Percentiles rank a stretch among this genome's conserved stretches.
These are phyloP conservation scores for Alca torda DNA, from an alignment of 2,797 vertebrate genomes.

Conservation along the genomic window DNA sequence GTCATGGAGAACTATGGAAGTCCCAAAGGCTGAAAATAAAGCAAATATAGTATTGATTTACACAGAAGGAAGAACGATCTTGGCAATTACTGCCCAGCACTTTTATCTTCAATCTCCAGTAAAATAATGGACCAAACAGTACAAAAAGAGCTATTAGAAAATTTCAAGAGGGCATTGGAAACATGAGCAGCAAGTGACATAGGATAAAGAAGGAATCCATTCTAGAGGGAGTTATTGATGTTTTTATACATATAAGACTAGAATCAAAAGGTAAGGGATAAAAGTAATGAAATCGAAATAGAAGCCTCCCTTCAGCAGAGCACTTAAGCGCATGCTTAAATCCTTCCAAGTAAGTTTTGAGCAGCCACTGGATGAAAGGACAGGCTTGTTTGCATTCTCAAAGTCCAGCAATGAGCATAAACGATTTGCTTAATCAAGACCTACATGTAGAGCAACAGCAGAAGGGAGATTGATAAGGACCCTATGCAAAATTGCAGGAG, in stretches of 20 bases:
- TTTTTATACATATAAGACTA: constrained; percentile 22
- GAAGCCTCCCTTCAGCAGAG: not conserved
- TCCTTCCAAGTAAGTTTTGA: not conserved
- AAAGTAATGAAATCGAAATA: not conserved
- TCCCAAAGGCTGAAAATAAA: constrained; percentile 57
- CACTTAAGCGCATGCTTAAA: not conserved
- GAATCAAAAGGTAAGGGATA: constrained; percentile 45
- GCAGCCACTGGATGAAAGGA: not conserved
- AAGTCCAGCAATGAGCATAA: not conserved
- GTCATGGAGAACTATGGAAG: constrained; percentile 46
- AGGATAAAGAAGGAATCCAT: constrained; percentile 45
- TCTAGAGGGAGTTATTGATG: constrained; percentile 19
- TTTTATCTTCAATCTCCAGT: constrained; percentile 63
- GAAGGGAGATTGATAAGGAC: not conserved
- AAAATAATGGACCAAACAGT: constrained; percentile 46
- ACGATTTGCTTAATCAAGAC: not conserved
- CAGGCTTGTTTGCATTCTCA: not conserved
- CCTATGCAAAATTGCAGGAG: not conserved
- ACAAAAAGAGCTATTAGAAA: constrained; percentile 54
- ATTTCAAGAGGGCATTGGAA: constrained; percentile 38
- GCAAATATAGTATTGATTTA: constrained; percentile 67
- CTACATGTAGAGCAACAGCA: not conserved
- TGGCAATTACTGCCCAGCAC: constrained; percentile 58
- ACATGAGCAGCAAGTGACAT: constrained; percentile 13
- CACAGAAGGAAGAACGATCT: constrained; percentile 52